Evolutionary conservation across 2,888 invertebrate species (phyloP).

Genomic region (Ferdinandea cuprea): DNA sequence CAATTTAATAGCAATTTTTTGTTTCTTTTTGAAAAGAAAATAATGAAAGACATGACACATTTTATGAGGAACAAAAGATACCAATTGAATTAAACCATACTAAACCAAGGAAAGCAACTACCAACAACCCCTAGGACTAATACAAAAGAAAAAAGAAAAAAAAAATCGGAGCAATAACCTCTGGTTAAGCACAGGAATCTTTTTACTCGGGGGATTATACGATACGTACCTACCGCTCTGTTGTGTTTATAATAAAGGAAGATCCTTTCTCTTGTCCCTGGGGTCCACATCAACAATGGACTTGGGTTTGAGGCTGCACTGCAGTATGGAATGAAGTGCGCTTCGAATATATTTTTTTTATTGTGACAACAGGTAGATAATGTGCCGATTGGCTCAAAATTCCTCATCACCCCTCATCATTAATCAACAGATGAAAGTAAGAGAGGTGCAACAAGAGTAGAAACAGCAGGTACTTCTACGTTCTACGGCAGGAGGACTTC

Average conservation of each 20-base stretch:
- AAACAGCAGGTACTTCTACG: neutral
- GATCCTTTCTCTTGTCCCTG: slow-evolving; percentile 51
- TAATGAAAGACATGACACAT: slow-evolving; percentile 38
- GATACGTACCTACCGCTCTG: slow-evolving; percentile 35
- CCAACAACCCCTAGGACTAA: neutral
- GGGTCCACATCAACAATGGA: slow-evolving; percentile 47
- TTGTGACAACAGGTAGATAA: slow-evolving; percentile 71
- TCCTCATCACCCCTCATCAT: slow-evolving; percentile 44
- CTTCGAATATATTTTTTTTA: slow-evolving; percentile 59
- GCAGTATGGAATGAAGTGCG: slow-evolving; percentile 64
- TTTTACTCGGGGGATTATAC: slow-evolving; percentile 47
- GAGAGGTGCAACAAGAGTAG: no score
- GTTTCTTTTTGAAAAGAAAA: neutral
- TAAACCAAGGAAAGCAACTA: neutral
- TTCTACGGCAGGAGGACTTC: slow-evolving; percentile 10
- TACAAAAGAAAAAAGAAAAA: slow-evolving; percentile 11
- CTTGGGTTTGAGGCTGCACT: slow-evolving; percentile 11
- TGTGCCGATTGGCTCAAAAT: slow-evolving; percentile 55
- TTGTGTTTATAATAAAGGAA: slow-evolving; percentile 42
- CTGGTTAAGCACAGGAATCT: slow-evolving; percentile 5
- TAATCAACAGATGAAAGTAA: slow-evolving; percentile 32
- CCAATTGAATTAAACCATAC: slow-evolving; percentile 29
- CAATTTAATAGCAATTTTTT: slow-evolving; percentile 9
- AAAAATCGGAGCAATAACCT: slow-evolving; percentile 61
- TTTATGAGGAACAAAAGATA: slow-evolving; percentile 43